Evolutionary conservation across 2,888 invertebrate species (phyloP).

Genomic region (Entomobrya multifasciata): DNA sequence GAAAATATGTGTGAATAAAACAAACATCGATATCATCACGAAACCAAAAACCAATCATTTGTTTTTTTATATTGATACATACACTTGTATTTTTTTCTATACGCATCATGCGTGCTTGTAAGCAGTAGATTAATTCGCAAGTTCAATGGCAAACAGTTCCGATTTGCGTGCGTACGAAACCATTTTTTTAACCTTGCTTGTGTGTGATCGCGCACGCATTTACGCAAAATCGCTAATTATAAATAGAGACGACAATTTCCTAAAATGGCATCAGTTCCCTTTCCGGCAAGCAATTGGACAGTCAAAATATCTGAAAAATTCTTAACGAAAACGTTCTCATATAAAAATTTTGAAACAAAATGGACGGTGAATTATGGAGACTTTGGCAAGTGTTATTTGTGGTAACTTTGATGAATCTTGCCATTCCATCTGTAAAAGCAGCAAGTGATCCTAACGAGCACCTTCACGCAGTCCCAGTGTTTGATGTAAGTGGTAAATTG

Average conservation of each 20-base stretch:
- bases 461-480: conserved; percentile 17
- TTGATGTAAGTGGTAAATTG: conserved; percentile 53
- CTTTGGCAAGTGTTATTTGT: conserved; percentile 64
- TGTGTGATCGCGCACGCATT: background rate
- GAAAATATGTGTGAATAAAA: background rate
- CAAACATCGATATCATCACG: no score
- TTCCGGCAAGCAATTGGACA: conserved; percentile 32
- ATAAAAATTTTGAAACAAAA: conserved; percentile 9
- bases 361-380: conserved; percentile 65
- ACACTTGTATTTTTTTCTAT: background rate
- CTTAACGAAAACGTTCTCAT: background rate
- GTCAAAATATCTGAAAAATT: background rate
- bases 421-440: background rate
- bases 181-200: conserved; percentile 6
- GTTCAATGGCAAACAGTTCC: conserved; percentile 28
- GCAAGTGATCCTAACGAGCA: conserved; percentile 53
- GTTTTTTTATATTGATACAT: background rate
- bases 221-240: conserved; percentile 51
- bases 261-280: conserved; percentile 43
- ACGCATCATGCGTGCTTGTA: background rate
- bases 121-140: background rate
- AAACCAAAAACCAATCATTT: conserved; percentile 16
- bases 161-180: conserved; percentile 8
- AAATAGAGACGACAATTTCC: conserved; percentile 28
- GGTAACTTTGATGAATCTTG: background rate